Conservation (phyloP, 1,140 invertebrate genomes). For the Zaprionus ornatus region DNA sequence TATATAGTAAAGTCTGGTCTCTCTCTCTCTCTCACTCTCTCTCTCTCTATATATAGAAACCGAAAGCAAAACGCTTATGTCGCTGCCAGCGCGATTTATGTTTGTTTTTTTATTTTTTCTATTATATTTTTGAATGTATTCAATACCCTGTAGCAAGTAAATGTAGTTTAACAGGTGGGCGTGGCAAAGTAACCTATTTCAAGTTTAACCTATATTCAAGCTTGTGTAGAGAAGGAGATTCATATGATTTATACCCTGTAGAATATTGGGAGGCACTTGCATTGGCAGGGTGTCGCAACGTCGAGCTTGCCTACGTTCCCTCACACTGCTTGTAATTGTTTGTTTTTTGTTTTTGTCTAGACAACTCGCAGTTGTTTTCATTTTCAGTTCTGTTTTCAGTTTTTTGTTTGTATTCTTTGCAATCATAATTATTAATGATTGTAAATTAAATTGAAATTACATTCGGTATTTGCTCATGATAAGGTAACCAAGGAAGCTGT, state of each 20-base stretch:
- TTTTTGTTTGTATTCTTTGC: slow-evolving; percentile 11
- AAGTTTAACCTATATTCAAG: no score
- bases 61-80: slow-evolving; percentile 40
- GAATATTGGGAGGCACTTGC: neutral
- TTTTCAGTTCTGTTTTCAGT: neutral
- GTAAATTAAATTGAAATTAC: slow-evolving; percentile 7
- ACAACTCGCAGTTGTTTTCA: slow-evolving; percentile 2
- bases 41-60: slow-evolving; percentile 50
- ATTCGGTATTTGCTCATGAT: neutral
- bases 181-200: no score
- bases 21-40: neutral
- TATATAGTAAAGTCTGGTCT: slow-evolving; percentile 19
- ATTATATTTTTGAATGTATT: slow-evolving; percentile 20
- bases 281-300: neutral
- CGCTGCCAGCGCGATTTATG: slow-evolving; percentile 34
- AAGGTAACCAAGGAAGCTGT: neutral
- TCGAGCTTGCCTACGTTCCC: neutral
- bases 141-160: slow-evolving; percentile 8
- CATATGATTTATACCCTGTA: neutral
- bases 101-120: slow-evolving; percentile 23
- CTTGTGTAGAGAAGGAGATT: neutral
- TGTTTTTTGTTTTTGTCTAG: slow-evolving; percentile 31
- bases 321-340: slow-evolving; percentile 2
- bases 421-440: slow-evolving; percentile 41
- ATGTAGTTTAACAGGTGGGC: neutral